phyloP scores from a whole-genome alignment of 2,888 invertebrate species.

The Stomorhina lunata region DNA sequence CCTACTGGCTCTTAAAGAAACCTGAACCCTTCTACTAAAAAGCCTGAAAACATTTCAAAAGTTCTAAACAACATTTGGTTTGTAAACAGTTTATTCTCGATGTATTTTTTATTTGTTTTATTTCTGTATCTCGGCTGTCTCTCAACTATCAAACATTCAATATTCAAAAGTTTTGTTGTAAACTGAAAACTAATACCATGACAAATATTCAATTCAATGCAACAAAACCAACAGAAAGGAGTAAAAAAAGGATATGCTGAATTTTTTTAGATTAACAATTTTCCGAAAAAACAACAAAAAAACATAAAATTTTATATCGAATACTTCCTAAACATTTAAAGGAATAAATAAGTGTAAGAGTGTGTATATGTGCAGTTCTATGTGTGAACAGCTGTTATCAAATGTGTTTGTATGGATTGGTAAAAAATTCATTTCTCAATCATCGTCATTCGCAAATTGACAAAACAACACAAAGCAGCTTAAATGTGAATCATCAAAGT shows the following conservation, averaged over 20 bases:
- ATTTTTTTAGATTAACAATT: slow-evolving; percentile 13
- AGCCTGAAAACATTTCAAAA: neutral
- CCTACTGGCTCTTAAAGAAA: too few species aligned
- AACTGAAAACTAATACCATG: neutral
- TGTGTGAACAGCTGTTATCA: neutral
- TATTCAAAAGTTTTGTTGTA: neutral
- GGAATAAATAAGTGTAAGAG: neutral
- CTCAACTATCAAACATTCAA: neutral
- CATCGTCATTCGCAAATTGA: slow-evolving; percentile 45
- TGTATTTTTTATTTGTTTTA: too few species aligned
- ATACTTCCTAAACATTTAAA: neutral
- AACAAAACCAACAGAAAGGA: neutral
- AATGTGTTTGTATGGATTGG: neutral
- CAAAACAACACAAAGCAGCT: slow-evolving; percentile 57
- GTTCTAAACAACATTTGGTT: neutral
- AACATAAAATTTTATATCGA: neutral
- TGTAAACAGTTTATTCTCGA: neutral
- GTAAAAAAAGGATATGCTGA: slow-evolving; percentile 16
- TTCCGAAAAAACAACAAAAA: neutral
- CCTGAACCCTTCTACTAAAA: too few species aligned
- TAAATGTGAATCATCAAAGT: slow-evolving; percentile 41
- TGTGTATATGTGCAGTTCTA: neutral
- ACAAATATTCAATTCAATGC: neutral
- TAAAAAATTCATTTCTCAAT: slow-evolving; percentile 47
- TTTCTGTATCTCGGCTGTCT: too few species aligned